phyloP scores from a whole-genome alignment of 2,797 vertebrate species.

The Platyrinchus mystaceus region DNA sequence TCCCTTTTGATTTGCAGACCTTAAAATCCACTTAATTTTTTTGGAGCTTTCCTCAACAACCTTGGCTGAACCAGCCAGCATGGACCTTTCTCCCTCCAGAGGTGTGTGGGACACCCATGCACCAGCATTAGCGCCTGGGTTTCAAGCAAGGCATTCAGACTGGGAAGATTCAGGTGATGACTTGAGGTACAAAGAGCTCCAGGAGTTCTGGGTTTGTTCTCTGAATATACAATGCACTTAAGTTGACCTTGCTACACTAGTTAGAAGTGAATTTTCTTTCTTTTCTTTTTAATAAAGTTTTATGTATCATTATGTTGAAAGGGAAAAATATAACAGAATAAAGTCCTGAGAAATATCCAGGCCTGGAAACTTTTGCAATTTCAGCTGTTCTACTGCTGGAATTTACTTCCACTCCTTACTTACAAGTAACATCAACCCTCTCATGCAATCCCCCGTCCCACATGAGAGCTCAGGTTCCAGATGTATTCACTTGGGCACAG shows the following conservation, averaged over 20 bases:
- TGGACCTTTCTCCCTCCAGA: neutral
- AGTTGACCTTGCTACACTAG: neutral
- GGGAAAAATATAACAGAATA: neutral
- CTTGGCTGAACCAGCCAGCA: neutral
- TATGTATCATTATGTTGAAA: neutral
- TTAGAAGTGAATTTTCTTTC: neutral
- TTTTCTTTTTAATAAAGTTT: neutral
- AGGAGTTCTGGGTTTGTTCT: neutral
- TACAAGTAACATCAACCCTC: neutral
- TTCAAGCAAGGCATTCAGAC: neutral
- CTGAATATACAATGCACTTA: neutral
- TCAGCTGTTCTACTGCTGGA: neutral
- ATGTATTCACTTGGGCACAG: neutral
- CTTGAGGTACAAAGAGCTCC: neutral
- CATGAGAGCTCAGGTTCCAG: neutral
- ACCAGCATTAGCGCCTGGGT: neutral
- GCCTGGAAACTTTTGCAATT: neutral
- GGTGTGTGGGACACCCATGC: neutral
- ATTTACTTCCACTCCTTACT: neutral
- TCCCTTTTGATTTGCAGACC: neutral
- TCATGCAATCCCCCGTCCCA: neutral
- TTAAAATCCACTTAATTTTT: neutral
- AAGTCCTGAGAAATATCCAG: neutral
- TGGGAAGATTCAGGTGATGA: neutral
- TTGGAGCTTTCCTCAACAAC: neutral